Percentiles rank a stretch among this genome's conserved stretches.
Conservation (phyloP, 2,888 invertebrate species). For the Eristalinus aeneus region DNA sequence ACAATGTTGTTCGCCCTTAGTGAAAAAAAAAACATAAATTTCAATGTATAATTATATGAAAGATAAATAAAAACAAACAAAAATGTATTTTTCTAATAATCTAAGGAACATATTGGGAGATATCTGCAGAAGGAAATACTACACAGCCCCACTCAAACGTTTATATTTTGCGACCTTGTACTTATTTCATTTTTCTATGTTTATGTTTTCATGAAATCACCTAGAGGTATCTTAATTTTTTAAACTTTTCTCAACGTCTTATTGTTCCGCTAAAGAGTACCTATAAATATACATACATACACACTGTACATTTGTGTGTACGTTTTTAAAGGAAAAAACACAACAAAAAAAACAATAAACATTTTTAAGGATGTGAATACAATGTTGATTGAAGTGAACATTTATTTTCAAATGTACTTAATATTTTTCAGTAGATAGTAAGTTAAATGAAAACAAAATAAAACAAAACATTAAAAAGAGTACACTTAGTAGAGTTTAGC, state of each 20-base stretch:
- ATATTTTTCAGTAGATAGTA: slow-evolving; percentile 63
- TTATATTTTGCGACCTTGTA: slow-evolving; percentile 41
- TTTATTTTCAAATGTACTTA: slow-evolving; percentile 69
- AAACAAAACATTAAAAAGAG: slow-evolving; percentile 46
- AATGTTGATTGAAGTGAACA: slow-evolving; percentile 42
- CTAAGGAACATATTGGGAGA: slow-evolving; percentile 62
- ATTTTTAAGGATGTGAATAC: slow-evolving; percentile 58
- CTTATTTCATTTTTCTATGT: slow-evolving; percentile 26
- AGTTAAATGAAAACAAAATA: slow-evolving; percentile 19
- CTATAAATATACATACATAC: slow-evolving; percentile 24
- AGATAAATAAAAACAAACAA: slow-evolving; percentile 56
- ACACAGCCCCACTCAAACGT: slow-evolving; percentile 28
- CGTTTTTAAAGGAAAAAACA: background rate
- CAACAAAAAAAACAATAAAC: slow-evolving; percentile 10
- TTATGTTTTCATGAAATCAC: slow-evolving; percentile 36
- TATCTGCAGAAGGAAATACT: slow-evolving; percentile 36
- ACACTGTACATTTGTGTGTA: background rate
- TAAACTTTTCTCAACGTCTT: slow-evolving; percentile 30
- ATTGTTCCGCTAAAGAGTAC: slow-evolving; percentile 63
- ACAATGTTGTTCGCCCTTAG: slow-evolving; percentile 60
- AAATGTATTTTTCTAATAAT: slow-evolving; percentile 69
- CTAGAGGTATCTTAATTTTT: slow-evolving; percentile 2
- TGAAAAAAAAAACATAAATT: slow-evolving; percentile 36
- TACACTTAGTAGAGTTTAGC: slow-evolving; percentile 70
- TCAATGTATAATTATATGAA: slow-evolving; percentile 64